Base-by-base conservation (phyloP, 2,888 invertebrate genomes). In the Julus scandinavius region DNA sequence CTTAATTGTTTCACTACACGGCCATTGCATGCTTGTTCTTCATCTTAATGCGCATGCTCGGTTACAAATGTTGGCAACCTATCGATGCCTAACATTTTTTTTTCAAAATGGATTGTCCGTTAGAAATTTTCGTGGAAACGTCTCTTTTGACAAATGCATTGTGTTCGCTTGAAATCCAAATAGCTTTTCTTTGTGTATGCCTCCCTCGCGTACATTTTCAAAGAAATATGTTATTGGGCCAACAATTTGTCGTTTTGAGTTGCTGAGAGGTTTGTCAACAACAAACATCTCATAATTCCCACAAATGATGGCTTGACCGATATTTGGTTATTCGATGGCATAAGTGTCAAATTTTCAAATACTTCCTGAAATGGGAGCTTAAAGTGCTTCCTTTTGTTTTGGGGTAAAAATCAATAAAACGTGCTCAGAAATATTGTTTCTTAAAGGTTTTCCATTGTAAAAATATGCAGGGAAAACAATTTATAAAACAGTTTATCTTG, bases 151-250 rank as follows among this genome's bases (percentile, higher is more conserved):
- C 72, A 29, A 72, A 29, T 72, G 20, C 29, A 72, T 29, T 29
- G 72, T n/a, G 29, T 29, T 11, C 72, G 72, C n/a, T 72, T n/a
- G 72, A 29, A 72, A 29, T 29, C 72, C 29, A 6, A 29, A 29
- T 29, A 17, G 29, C 29, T 72, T 29, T 72, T 20, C 9, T 72
- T 72, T 72, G 72, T 72, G 2, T 9, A 72, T n/a, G 5, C 58
- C 58, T 17, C 17, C 17, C 15, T 58, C 29, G 72, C 7, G 72
- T 9, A 20, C 72, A 72, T 72, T 72, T 72, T 29, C n/a, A 7
- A 29, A 29, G 72, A 72, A 72, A 72, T 63, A n/a, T 72, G 72
- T 29, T 72, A 72, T 72, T 72, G 72, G n/a, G 11, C 72, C 72
- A 29, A 7, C 20, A 63, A 20, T 63, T 63, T 63, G n/a, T n/a